A percentile compares a stretch with the other conserved stretches of the same genome.
phyloP scores from a whole-genome alignment of 2,113 vertebrate species.

The Sinocyclocheilus anshuiensis region DNA sequence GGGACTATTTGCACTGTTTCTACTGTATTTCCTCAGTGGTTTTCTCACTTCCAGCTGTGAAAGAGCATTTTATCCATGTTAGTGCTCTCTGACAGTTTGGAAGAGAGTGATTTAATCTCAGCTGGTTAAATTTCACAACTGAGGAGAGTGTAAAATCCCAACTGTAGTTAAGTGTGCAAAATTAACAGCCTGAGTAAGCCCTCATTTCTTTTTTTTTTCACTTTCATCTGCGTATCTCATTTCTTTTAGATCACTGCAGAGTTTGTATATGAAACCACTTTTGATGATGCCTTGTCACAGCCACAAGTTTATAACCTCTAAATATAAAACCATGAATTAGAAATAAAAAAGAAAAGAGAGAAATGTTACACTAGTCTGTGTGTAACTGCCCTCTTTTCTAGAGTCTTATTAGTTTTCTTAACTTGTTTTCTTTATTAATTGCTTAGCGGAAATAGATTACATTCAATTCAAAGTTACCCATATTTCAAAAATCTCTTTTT shows the following conservation, averaged over 20 bases:
- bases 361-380: background rate
- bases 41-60: slow-evolving; percentile 43
- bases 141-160: slow-evolving; percentile 49
- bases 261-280: background rate
- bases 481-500: too few relatives aligned
- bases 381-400: too few relatives aligned
- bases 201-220: slow-evolving; percentile 35
- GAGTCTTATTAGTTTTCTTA: too few relatives aligned
- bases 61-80: slow-evolving; percentile 9
- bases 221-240: slow-evolving; percentile 49
- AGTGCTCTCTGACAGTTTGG: slow-evolving; percentile 46
- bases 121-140: slow-evolving; percentile 56
- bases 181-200: slow-evolving; percentile 46
- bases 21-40: slow-evolving; percentile 39
- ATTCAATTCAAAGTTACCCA: too few relatives aligned
- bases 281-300: background rate
- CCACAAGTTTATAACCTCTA: background rate
- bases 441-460: too few relatives aligned
- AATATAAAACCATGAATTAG: background rate
- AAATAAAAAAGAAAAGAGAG: background rate
- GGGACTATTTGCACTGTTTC: background rate
- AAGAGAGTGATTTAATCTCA: slow-evolving; percentile 54
- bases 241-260: slow-evolving; percentile 27
- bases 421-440: too few relatives aligned
- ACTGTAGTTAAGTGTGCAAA: slow-evolving; percentile 48